Evolutionary conservation across 2,797 vertebrate genomes (phyloP).

Genomic region (Mormyrus hasselquistii): DNA sequence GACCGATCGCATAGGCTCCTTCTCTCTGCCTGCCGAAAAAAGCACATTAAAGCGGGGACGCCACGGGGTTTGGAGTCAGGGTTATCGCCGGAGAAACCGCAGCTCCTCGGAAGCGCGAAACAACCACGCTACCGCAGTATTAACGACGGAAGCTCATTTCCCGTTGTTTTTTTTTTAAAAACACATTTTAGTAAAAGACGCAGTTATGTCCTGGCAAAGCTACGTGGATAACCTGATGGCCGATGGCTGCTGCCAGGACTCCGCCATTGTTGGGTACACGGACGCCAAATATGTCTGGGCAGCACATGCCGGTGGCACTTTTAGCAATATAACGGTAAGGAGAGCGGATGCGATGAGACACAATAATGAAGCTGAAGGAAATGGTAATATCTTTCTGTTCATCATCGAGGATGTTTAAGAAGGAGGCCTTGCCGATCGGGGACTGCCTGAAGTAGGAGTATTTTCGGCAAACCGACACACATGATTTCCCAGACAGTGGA

Average conservation of each 20-base stretch:
- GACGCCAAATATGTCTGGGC: constrained; percentile 96
- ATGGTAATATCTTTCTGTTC: neutral
- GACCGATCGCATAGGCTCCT: constrained; percentile 61
- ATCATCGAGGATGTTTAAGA: neutral
- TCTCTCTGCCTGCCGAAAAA: constrained; percentile 49
- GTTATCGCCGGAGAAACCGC: constrained; percentile 48
- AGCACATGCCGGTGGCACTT: constrained; percentile 76
- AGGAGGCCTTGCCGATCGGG: neutral
- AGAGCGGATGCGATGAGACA: neutral
- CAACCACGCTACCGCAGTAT: constrained; percentile 14
- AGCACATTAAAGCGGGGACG: constrained; percentile 41
- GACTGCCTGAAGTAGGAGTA: neutral
- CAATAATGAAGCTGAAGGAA: neutral
- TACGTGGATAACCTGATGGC: constrained; percentile 97
- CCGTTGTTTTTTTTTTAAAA: constrained; percentile 28
- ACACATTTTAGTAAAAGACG: constrained; percentile 41
- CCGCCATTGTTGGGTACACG: constrained; percentile 91
- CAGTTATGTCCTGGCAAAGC: constrained; percentile 89
- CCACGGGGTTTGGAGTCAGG: constrained; percentile 40
- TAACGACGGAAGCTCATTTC: constrained; percentile 19
- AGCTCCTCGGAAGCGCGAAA: constrained; percentile 28
- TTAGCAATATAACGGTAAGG: constrained; percentile 77
- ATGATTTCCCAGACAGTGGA: neutral
- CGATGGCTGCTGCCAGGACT: constrained; percentile 94
- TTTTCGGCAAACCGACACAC: neutral